A percentile compares a stretch with the other conserved stretches of the same genome.
These are phyloP conservation scores for Sturnus vulgaris DNA, from an alignment of 2,113 vertebrate genomes.

Conservation along the genomic window DNA sequence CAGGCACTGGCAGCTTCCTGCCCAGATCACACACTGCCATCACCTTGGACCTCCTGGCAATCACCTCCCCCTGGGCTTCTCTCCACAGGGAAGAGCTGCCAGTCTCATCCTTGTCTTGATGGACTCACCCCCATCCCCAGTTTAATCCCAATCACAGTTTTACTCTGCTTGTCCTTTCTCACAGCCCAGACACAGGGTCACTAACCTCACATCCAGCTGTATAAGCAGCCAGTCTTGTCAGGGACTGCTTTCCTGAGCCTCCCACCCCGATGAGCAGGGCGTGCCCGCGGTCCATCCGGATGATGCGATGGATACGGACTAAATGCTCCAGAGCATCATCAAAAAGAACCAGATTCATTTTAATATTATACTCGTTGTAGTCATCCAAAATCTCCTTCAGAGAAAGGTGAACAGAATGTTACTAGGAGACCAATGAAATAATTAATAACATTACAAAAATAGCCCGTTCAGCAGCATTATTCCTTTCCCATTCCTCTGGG, in stretches of 20 bases:
- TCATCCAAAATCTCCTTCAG: slow-evolving; percentile 91
- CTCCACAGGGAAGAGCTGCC: neutral
- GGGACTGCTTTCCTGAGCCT: slow-evolving; percentile 92
- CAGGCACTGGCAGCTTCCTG: neutral
- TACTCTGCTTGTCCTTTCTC: neutral
- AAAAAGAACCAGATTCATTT: slow-evolving; percentile 92
- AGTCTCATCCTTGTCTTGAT: neutral
- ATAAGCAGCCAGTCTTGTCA: slow-evolving; percentile 86
- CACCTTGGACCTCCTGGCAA: neutral
- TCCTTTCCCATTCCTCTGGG: neutral
- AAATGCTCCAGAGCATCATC: slow-evolving; percentile 94
- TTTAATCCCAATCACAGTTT: neutral
- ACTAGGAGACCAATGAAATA: neutral
- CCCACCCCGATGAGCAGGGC: slow-evolving; percentile 89
- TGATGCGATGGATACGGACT: slow-evolving; percentile 84
- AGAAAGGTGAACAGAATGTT: neutral
- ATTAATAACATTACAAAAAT: neutral
- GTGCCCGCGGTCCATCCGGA: slow-evolving; percentile 87
- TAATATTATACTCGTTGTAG: slow-evolving; percentile 84
- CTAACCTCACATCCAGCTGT: slow-evolving; percentile 88
- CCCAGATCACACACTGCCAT: neutral
- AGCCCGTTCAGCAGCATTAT: neutral
- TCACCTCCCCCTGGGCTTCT: neutral
- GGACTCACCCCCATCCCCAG: rapidly evolving
- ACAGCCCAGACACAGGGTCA: neutral